Conservation (phyloP, 2,797 vertebrate species). For the Xiphophorus birchmanni region DNA sequence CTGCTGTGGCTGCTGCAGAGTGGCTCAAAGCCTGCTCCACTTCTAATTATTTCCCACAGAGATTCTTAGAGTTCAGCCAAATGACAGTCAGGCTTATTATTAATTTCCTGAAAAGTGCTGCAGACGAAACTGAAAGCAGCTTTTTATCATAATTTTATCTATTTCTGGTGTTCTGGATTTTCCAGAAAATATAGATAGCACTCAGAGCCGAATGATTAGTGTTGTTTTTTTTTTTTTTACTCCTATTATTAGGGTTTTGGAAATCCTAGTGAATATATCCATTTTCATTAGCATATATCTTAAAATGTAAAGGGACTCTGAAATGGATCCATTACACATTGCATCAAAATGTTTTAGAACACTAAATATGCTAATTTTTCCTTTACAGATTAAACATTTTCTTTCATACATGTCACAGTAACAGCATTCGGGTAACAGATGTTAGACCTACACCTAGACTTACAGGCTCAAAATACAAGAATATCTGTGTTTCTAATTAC, state of each 20-base stretch:
- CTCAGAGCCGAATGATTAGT: background rate
- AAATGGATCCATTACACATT: background rate
- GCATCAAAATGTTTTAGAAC: background rate
- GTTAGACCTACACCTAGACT: background rate
- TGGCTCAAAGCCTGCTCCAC: background rate
- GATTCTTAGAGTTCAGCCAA: conserved; percentile 34
- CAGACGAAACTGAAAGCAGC: background rate
- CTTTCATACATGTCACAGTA: background rate
- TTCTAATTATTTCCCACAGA: conserved; percentile 41
- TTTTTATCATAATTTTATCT: background rate
- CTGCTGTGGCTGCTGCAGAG: conserved; percentile 13
- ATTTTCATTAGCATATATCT: background rate
- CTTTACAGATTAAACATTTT: background rate
- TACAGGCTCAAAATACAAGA: background rate
- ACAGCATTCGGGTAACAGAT: background rate
- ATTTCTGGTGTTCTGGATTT: background rate
- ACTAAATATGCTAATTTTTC: background rate
- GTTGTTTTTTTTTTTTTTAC: too few species aligned
- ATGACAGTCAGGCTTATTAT: conserved; percentile 25
- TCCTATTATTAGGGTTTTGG: background rate
- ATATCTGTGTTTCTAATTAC: background rate
- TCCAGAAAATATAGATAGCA: background rate
- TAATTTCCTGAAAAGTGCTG: background rate
- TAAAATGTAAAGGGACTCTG: background rate
- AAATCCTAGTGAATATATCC: background rate